Percentiles rank a stretch among this genome's conserved stretches.
Evolutionary conservation across 2,797 vertebrate genomes (phyloP).

Genomic region (Hemitrygon akajei): DNA sequence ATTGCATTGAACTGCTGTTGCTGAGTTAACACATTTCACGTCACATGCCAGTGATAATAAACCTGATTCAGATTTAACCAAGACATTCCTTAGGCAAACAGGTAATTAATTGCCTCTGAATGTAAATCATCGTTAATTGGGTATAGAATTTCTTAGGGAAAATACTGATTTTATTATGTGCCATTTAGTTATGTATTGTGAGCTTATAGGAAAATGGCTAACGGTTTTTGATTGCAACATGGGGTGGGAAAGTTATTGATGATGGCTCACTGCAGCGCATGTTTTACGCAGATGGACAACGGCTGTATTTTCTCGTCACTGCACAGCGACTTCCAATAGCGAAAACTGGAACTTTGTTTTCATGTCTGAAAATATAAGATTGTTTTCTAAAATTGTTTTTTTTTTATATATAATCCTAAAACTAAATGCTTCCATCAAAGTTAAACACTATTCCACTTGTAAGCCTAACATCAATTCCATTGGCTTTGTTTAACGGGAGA

Average conservation of each 20-base stretch:
- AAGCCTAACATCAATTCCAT: not conserved
- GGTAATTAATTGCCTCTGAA: not conserved
- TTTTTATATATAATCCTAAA: no score
- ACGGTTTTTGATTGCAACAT: not conserved
- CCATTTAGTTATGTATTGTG: not conserved
- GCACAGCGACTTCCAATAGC: not conserved
- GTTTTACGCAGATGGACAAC: not conserved
- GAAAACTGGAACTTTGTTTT: not conserved
- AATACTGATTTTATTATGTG: not conserved
- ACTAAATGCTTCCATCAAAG: not conserved
- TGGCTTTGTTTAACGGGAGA: not conserved
- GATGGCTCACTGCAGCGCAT: not conserved
- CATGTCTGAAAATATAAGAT: no score
- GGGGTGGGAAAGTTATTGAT: not conserved
- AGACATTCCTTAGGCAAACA: not conserved
- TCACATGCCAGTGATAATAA: no score
- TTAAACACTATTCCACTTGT: not conserved
- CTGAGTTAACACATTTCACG: no score
- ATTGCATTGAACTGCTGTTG: no score
- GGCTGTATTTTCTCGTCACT: not conserved
- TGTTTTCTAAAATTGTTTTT: not conserved
- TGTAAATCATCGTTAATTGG: no score
- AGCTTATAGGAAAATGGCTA: not conserved
- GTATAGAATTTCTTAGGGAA: not conserved
- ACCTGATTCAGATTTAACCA: not conserved